Evolutionary conservation across 2,797 vertebrate genomes (phyloP).

Genomic region (Thalassophryne amazonica): DNA sequence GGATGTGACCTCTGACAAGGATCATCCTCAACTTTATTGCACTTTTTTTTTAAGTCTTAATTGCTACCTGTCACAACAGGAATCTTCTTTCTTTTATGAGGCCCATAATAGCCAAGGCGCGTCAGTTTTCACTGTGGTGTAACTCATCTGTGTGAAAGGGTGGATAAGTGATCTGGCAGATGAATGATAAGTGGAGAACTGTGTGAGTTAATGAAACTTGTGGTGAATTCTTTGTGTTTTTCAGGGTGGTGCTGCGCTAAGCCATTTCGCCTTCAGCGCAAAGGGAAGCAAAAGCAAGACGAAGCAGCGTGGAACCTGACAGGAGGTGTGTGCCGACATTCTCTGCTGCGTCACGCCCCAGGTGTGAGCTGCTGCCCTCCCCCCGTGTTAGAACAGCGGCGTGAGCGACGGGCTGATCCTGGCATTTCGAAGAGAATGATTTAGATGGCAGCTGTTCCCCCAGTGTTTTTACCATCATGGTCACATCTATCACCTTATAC

Average conservation of each 20-base stretch:
- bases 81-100: conserved; percentile 61
- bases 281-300: conserved; percentile 10
- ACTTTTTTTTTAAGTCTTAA: conserved; percentile 64
- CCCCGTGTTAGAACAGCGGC: conserved; percentile 36
- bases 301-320: conserved; percentile 10
- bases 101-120: conserved; percentile 49
- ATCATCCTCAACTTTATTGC: conserved; percentile 60
- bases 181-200: conserved; percentile 51
- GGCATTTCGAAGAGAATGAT: conserved; percentile 71
- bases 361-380: conserved; percentile 27
- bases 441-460: conserved; percentile 76
- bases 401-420: conserved; percentile 42
- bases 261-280: conserved; percentile 31
- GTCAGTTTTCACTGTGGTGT: conserved; percentile 60
- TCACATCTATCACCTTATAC: conserved; percentile 58
- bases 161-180: conserved; percentile 59
- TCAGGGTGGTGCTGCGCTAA: conserved; percentile 9
- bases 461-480: conserved; percentile 65
- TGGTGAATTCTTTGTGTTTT: conserved; percentile 39
- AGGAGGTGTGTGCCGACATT: conserved; percentile 1
- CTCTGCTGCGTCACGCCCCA: conserved; percentile 9
- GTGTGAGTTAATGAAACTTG: conserved; percentile 36
- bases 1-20: conserved; percentile 46
- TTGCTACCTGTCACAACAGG: conserved; percentile 70
- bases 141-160: conserved; percentile 57